These are phyloP conservation scores for Ellobium chinense DNA, from an alignment of 2,888 invertebrate species.

Conservation along the genomic window DNA sequence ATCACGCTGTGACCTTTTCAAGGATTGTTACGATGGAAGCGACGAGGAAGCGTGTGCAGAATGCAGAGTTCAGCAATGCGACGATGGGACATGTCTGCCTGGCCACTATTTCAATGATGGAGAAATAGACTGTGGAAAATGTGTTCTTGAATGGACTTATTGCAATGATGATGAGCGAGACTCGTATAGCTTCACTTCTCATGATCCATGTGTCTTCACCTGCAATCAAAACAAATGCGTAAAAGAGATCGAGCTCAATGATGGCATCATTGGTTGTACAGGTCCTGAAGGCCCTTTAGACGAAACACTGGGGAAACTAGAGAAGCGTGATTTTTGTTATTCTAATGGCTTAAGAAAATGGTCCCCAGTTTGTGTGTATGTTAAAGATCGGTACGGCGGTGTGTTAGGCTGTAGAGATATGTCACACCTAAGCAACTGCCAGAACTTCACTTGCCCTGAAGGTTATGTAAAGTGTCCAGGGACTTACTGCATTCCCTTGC, in stretches of 20 bases:
- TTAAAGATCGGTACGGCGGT: not conserved
- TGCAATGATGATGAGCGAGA: not conserved
- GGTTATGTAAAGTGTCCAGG: slow-evolving; percentile 10
- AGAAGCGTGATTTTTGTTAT: not conserved
- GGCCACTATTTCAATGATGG: not conserved
- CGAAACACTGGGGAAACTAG: not conserved
- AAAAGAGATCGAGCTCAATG: not conserved
- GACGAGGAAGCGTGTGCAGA: not conserved
- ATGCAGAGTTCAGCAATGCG: not conserved
- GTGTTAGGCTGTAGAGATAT: not conserved
- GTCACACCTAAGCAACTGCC: not conserved
- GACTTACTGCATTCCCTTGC: slow-evolving; percentile 3
- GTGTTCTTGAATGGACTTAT: not conserved
- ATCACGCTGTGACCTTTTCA: not conserved
- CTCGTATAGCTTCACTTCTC: too few species aligned
- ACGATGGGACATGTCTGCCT: slow-evolving; percentile 1
- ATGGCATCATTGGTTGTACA: not conserved
- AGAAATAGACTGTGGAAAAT: not conserved
- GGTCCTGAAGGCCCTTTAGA: slow-evolving; percentile 17
- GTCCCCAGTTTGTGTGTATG: slow-evolving; percentile 10
- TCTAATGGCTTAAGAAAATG: not conserved
- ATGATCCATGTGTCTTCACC: too few species aligned
- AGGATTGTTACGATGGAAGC: not conserved
- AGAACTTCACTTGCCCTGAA: not conserved
- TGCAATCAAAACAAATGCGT: slow-evolving; percentile 18